These are phyloP conservation scores for Microtus pennsylvanicus DNA, from an alignment of 2,113 vertebrate genomes.

Conservation along the genomic window DNA sequence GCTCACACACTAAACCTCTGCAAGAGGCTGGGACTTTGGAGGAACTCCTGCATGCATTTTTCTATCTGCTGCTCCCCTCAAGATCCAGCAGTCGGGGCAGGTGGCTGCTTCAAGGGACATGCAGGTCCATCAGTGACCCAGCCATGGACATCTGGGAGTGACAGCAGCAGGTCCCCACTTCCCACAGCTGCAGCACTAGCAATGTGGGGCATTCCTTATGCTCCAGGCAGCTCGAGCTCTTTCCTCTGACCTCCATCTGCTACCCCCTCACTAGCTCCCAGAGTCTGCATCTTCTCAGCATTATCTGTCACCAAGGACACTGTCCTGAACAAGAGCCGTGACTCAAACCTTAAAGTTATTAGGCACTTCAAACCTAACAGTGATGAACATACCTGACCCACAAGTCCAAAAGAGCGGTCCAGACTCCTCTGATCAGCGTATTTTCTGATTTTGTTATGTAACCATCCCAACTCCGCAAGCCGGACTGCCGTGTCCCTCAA, in stretches of 20 bases:
- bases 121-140: not conserved
- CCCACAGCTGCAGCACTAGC: not conserved
- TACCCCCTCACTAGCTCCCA: no score
- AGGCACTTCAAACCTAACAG: not conserved
- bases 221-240: no score
- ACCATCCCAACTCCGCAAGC: conserved; percentile 96
- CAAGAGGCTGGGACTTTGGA: not conserved
- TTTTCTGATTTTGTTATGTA: conserved; percentile 98
- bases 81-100: not conserved
- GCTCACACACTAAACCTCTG: not conserved
- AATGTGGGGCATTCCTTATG: not conserved
- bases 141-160: no score
- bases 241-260: not conserved
- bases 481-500: conserved; percentile 94
- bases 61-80: no score
- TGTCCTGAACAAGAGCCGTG: not conserved
- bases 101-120: not conserved
- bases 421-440: conserved; percentile 96
- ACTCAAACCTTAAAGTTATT: accelerated
- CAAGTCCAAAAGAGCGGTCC: conserved; percentile 96
- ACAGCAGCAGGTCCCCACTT: not conserved
- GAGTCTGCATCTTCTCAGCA: not conserved
- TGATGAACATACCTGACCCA: conserved; percentile 93
- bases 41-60: not conserved
- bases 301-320: not conserved